phyloP scores from a whole-genome alignment of 2,113 vertebrate genomes.

The Sylvia atricapilla region DNA sequence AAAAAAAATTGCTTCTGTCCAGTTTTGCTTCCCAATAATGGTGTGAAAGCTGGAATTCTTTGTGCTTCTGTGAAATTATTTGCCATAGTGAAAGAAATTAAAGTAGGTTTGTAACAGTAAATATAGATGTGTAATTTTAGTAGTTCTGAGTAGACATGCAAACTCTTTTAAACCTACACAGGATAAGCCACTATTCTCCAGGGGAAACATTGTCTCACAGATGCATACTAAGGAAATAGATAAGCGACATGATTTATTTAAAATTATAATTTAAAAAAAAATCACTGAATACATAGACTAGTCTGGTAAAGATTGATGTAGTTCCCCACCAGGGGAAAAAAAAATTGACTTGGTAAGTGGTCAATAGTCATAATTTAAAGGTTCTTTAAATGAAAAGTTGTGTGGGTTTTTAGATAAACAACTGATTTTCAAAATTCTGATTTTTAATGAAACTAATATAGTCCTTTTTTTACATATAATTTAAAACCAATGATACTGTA shows the following conservation, averaged over 20 bases:
- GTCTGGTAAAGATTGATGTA: neutral
- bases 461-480: neutral
- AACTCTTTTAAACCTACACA: neutral
- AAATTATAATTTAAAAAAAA: neutral
- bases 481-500: neutral
- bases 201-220: neutral
- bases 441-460: neutral
- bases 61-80: neutral
- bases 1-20: neutral
- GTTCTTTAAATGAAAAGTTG: neutral
- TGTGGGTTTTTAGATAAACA: rapidly evolving
- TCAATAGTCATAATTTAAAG: neutral
- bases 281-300: neutral
- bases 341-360: neutral
- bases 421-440: neutral
- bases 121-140: neutral
- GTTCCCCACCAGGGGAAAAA: neutral
- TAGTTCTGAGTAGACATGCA: neutral
- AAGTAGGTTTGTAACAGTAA: neutral
- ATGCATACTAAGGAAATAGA: neutral
- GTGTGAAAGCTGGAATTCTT: neutral
- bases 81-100: neutral
- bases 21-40: neutral
- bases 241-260: neutral
- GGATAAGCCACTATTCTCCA: neutral